phyloP scores from a whole-genome alignment of 2,888 invertebrate genomes.

The Choreutis nemorana region DNA sequence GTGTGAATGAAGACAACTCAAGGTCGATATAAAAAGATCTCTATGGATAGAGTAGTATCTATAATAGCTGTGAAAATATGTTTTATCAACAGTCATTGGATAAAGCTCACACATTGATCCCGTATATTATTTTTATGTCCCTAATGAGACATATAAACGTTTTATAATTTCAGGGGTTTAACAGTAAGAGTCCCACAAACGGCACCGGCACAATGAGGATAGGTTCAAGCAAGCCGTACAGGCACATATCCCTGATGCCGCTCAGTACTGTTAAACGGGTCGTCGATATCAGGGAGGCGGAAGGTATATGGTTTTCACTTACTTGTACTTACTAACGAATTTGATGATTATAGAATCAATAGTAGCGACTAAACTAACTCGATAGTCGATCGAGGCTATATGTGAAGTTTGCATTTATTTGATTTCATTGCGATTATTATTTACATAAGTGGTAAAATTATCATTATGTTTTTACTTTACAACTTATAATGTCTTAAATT shows the following conservation, averaged over 20 bases:
- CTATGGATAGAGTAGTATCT: not conserved
- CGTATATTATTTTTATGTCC: too few species aligned
- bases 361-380: not conserved
- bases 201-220: slow-evolving; percentile 66
- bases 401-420: not conserved
- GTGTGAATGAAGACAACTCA: too few species aligned
- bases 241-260: slow-evolving; percentile 90
- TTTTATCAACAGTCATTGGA: not conserved
- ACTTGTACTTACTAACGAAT: not conserved
- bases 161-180: slow-evolving; percentile 60
- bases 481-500: slow-evolving; percentile 14
- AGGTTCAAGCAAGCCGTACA: slow-evolving; percentile 82
- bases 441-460: not conserved
- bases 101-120: not conserved
- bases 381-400: not conserved
- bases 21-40: too few species aligned
- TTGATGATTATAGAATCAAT: not conserved
- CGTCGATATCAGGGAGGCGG: slow-evolving; percentile 87
- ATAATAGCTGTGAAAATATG: not conserved
- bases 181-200: slow-evolving; percentile 67
- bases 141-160: too few species aligned
- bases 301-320: slow-evolving; percentile 64
- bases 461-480: not conserved
- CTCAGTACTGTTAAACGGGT: slow-evolving; percentile 90
- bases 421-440: too few species aligned